Percentiles rank a stretch among this genome's conserved stretches.
phyloP scores from a whole-genome alignment of 1,140 invertebrate genomes.

The Kradibia gibbosae region DNA sequence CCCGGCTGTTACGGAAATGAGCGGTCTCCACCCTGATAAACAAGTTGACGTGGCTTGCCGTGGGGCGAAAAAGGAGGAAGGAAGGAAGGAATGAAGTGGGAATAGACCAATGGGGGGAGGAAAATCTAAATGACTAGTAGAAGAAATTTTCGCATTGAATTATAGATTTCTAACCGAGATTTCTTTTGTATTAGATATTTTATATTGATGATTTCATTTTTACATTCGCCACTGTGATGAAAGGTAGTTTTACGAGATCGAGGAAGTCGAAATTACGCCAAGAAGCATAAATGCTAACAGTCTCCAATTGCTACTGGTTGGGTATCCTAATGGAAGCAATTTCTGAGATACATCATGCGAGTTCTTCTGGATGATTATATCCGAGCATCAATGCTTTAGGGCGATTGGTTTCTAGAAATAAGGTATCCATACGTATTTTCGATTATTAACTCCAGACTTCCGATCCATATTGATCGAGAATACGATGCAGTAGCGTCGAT shows the following conservation, averaged over 20 bases:
- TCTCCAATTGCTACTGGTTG: background rate
- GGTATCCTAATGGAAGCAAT: too few species aligned
- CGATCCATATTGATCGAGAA: background rate
- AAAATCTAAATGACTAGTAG: background rate
- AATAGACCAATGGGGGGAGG: background rate
- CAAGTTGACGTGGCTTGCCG: conserved; percentile 12
- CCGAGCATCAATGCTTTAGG: too few species aligned
- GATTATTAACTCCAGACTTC: background rate
- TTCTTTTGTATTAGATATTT: background rate
- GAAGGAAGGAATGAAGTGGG: background rate
- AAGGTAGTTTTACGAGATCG: too few species aligned
- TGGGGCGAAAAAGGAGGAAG: background rate
- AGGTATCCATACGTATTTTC: background rate
- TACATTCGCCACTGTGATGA: too few species aligned
- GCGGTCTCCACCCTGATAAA: background rate
- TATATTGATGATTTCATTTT: too few species aligned
- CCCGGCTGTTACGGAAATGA: background rate
- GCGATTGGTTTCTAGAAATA: background rate
- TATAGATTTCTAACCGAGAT: background rate
- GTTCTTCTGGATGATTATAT: background rate
- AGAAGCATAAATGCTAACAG: background rate
- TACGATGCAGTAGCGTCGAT: background rate
- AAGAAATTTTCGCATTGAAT: conserved; percentile 7
- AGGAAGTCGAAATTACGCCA: background rate
- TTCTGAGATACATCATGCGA: too few species aligned